Conservation (phyloP, 2,113 vertebrate genomes). For the Chrysemys picta region DNA sequence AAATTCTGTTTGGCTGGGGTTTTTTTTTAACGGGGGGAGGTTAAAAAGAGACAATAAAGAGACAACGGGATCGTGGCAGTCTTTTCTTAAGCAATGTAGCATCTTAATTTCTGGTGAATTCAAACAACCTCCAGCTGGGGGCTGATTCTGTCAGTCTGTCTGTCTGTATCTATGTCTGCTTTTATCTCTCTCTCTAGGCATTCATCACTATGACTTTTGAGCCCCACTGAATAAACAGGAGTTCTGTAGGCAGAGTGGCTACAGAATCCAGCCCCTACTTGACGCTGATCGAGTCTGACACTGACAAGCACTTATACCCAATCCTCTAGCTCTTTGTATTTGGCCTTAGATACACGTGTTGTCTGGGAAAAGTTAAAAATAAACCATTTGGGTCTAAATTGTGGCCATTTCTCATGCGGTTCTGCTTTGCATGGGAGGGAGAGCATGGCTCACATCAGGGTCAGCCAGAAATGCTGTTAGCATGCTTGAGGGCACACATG, state of each 20-base stretch:
- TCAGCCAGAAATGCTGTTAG: constrained; percentile 42
- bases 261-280: constrained; percentile 44
- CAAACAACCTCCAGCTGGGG: constrained; percentile 44
- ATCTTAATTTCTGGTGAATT: constrained; percentile 58
- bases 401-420: constrained; percentile 26
- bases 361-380: constrained; percentile 73
- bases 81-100: constrained; percentile 55
- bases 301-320: constrained; percentile 50
- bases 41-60: constrained; percentile 38
- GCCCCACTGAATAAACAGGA: background rate
- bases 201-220: background rate
- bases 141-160: constrained; percentile 61
- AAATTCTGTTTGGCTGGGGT: background rate
- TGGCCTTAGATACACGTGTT: constrained; percentile 27
- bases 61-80: constrained; percentile 48
- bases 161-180: constrained; percentile 55
- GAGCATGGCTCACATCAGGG: constrained; percentile 47
- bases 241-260: background rate
- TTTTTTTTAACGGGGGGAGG: background rate
- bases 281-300: constrained; percentile 51
- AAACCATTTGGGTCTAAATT: constrained; percentile 30
- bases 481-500: background rate
- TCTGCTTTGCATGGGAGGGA: constrained; percentile 46
- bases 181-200: constrained; percentile 59
- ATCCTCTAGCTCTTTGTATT: background rate